Conservation (phyloP, 2,113 vertebrate species). For the Loxodonta africana region DNA sequence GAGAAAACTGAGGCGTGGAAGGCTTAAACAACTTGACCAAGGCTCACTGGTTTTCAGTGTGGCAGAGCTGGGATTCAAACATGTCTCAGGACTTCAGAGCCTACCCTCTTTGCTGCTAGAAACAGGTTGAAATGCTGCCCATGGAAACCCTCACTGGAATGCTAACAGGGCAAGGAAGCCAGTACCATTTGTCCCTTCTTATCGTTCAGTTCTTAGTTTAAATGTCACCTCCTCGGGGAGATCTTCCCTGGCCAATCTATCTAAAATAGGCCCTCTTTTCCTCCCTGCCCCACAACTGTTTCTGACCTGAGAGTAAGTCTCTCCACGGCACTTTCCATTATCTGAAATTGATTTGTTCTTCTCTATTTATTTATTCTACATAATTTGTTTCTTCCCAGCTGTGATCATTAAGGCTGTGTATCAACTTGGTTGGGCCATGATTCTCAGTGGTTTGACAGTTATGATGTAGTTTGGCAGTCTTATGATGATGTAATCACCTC, state of each 20-base stretch:
- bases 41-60: not conserved
- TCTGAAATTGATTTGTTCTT: not conserved
- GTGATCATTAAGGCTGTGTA: too few species aligned
- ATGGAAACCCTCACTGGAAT: not conserved
- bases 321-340: not conserved
- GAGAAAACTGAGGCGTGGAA: conserved; percentile 5
- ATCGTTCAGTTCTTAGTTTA: conserved; percentile 54
- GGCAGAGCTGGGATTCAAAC: not conserved
- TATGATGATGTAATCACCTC: too few species aligned
- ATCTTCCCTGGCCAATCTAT: not conserved
- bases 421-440: too few species aligned
- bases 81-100: not conserved
- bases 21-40: not conserved
- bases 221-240: conserved; percentile 12
- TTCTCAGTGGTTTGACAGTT: too few species aligned
- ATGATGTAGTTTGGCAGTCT: too few species aligned
- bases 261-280: not conserved
- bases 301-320: not conserved
- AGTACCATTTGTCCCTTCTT: not conserved
- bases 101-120: not conserved
- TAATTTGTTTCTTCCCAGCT: conserved; percentile 26
- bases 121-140: not conserved
- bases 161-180: not conserved
- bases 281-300: not conserved
- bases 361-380: not conserved